Evolutionary conservation across 1,140 invertebrate species (phyloP), one percentile per base, ranked within the genome.

Genomic region (Copidosoma floridanum): DNA sequence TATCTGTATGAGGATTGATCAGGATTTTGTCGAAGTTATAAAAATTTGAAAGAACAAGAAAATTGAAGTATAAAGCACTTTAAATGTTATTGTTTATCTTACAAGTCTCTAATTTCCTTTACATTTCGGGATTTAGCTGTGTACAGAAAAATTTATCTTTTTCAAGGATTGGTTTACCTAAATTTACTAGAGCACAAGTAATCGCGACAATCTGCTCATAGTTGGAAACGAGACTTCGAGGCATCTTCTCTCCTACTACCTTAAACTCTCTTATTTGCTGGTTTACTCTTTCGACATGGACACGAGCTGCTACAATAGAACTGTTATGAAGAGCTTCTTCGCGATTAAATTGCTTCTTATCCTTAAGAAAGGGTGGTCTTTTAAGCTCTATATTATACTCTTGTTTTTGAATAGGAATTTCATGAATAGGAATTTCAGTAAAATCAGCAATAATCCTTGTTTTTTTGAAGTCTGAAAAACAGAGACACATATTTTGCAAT

Each of bases 321-420:
- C 11, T 16, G 6, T 21, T 53, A 3, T 21, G 6, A 23, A 53
- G n/a, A 10, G 51, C 51, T 16, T 40, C 51, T 40, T 53, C 37
- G 23, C 41, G 16, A 16, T 5, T 24, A 53, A 53, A 53, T 40
- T 53, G 32, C 16, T 40, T 40, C 41, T 53, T 53, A n/a, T 53
- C 18, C 26, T 24, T 53, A 40, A 52, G 18, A 52, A 32, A 52
- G 16, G 41, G 16, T 44, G 41, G 41, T 18, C 21, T 18, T 3
- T 21, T 44, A 20, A 44, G 21, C 16, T 44, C 14, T 10, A 44
- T 44, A 44, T 10, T 44, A 44, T 7, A 23, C 18, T 21, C 6
- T 21, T n/a, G 6, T 14, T 21, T 44, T 4, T 44, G 18, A 7
- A 18, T 44, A 5, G 23, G 20, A 44, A 21, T 5, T 21, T 20